Evolutionary conservation across 2,113 vertebrate genomes (phyloP).

Genomic region (Anthoscopus minutus): DNA sequence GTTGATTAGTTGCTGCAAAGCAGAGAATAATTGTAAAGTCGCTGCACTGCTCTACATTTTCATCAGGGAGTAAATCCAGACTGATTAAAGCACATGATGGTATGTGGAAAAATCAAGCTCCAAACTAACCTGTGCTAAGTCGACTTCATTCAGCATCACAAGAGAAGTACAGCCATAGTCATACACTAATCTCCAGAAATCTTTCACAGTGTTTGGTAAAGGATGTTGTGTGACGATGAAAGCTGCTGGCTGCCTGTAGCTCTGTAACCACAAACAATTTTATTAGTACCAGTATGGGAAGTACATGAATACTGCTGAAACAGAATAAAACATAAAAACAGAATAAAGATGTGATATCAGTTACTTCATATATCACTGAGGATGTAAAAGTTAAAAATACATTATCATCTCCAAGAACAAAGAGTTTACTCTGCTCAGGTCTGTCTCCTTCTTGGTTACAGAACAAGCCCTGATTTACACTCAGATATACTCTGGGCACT

Average conservation of each 20-base stretch:
- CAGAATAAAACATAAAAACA: not conserved
- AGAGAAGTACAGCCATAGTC: conserved; percentile 97
- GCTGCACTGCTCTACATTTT: not conserved
- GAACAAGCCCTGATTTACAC: not conserved
- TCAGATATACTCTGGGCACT: rapidly evolving
- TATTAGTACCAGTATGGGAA: not conserved
- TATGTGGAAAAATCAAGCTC: not conserved
- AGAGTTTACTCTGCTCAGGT: not conserved
- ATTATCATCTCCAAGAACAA: not conserved
- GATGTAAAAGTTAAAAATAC: not conserved
- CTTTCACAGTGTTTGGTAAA: conserved; percentile 96
- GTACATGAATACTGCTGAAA: not conserved
- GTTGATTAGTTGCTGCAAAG: not conserved
- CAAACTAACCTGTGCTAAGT: conserved; percentile 89
- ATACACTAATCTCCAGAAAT: conserved; percentile 98
- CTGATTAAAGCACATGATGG: rapidly evolving
- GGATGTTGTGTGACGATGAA: conserved; percentile 98
- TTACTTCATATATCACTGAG: not conserved
- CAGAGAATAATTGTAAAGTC: not conserved
- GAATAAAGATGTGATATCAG: not conserved
- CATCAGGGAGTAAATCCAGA: not conserved
- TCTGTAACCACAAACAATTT: conserved; percentile 72
- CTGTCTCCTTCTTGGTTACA: not conserved
- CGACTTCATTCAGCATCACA: conserved; percentile 97
- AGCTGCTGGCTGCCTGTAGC: conserved; percentile 96